Evolutionary conservation across 2,888 invertebrate species (phyloP).

Genomic region (Plemyria rubiginata): DNA sequence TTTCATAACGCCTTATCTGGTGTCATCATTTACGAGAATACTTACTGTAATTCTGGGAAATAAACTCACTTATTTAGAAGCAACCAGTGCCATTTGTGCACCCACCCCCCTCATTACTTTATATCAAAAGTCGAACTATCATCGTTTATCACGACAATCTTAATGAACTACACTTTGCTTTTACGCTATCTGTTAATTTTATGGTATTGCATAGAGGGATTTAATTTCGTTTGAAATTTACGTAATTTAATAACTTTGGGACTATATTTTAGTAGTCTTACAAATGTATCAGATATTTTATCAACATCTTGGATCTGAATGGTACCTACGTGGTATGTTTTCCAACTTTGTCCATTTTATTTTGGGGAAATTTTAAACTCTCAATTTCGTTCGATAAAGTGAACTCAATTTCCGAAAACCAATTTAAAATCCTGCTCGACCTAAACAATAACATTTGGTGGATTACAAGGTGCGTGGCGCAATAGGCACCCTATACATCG

Average conservation of each 20-base stretch:
- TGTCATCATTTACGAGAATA: conserved; percentile 25
- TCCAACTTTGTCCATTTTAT: no score
- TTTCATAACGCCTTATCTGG: conserved; percentile 21
- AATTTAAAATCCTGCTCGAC: conserved; percentile 25
- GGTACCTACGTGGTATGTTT: no score
- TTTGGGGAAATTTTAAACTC: no score
- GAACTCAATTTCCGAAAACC: conserved; percentile 23
- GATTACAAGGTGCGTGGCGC: conserved; percentile 36
- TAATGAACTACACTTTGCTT: conserved; percentile 29
- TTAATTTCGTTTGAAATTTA: conserved; percentile 14
- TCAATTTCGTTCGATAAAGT: neutral
- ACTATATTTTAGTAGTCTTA: neutral
- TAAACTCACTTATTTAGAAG: conserved; percentile 16
- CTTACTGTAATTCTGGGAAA: conserved; percentile 21
- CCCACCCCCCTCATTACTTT: conserved; percentile 18
- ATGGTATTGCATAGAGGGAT: conserved; percentile 12
- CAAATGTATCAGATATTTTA: no score
- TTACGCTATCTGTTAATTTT: conserved; percentile 30
- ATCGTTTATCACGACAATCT: conserved; percentile 26
- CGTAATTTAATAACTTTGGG: conserved; percentile 2
- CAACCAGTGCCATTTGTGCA: conserved; percentile 17
- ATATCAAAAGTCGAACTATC: conserved; percentile 21
- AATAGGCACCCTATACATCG: conserved; percentile 30
- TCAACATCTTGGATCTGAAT: no score
- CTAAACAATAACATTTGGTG: conserved; percentile 35